Evolutionary conservation across 64 coral and sea anemone species (phyloP), one percentile per base, ranked within the genome.

Genomic region (Dendrophyllia cribrosa): DNA sequence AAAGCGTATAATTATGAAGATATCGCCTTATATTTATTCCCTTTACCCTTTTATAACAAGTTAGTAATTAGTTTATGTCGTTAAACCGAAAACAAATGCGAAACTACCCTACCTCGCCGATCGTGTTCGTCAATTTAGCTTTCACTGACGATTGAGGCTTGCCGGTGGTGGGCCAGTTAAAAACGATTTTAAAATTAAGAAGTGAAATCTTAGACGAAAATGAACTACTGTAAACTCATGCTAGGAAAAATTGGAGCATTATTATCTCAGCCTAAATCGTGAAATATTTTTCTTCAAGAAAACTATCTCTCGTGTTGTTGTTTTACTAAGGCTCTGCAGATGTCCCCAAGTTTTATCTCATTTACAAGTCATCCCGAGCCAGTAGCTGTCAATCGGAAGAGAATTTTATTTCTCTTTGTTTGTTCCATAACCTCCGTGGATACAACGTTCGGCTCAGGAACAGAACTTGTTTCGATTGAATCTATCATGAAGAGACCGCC

Each of bases 51-150:
- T 51, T 51, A 67, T 51, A 84, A 84, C 43, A 67, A 84, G 80
- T 16, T 12, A 66, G 80, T 84, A 84, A 84, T 84, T 84, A 84
- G 80, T 84, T 84, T 84, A 84, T 84, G 80, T 68, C 80, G 80
- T 84, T 84, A 84, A 84, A 66, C 62, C 45, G 80, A 84, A 68
- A 63, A 84, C 3, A 65, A 66, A 84, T 84, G 62, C 79, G 25
- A 66, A 66, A 43, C 80, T 84, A 46, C 61, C 10, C 80, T 84
- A 46, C 61, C 10, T 64, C 19, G 78, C 7, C 46, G 17, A 45
- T 8, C 7, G 10, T 17, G 10, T 26, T 47, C 34, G 43, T 73
- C 2, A 47, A 25, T 73, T 73, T 12, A 46, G 16, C 70, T 65
- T n/a, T 65, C 70, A 43, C 66, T n/a, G 66, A 59, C 17, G 14